Base-by-base conservation (phyloP, 2,888 invertebrate species). In the Harpagoxenus sublaevis region DNA sequence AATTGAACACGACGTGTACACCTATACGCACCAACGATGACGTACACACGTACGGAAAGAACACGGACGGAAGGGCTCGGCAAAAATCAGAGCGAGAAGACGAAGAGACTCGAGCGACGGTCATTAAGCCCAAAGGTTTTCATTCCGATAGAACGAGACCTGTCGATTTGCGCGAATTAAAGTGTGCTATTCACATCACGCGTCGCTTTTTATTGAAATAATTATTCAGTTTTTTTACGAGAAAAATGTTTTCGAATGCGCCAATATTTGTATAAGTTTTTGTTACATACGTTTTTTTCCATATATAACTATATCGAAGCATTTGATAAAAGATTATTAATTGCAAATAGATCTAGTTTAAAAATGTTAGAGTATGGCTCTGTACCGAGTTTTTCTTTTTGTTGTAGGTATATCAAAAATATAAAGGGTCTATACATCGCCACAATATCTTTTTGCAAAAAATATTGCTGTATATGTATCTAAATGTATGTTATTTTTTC, bases 1-100 rank as follows among this genome's bases (percentile, higher is more conserved):
- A 94, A 94, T 93, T 94, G 90, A 93, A 91, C 92, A 87, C 90
- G 90, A 89, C 89, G 88, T 90, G 89, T 89, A 90, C 91, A 91
- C 87, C 87, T 87, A 89, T 89, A 89, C 88, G 84, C 81, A 66
- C 77, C 62, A 65, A 84, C 74, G 70, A 70, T 62, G 42, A 70
- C 66, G 55, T 70, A 66, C 78, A 62, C 51, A 60, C 66, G 10
- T 42, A 68, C 15, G 12, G 48, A 39, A 84, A 39, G 73, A 84
- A 73, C 74, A 51, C 28, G 63, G 48, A 79, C 71, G 53, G 35
- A 65, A 12, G 55, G 84, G 81, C 83, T 78, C 66, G 88, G 68
- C 70, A 88, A 86, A 88, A 89, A 89, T 88, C 88, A 85, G 84
- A 83, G 82, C 84, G 86, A 84, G 83, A 89, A 83, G 87, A 86